Evolutionary conservation across 2,888 invertebrate species (phyloP).

Genomic region (Caenorhabditis japonica): DNA sequence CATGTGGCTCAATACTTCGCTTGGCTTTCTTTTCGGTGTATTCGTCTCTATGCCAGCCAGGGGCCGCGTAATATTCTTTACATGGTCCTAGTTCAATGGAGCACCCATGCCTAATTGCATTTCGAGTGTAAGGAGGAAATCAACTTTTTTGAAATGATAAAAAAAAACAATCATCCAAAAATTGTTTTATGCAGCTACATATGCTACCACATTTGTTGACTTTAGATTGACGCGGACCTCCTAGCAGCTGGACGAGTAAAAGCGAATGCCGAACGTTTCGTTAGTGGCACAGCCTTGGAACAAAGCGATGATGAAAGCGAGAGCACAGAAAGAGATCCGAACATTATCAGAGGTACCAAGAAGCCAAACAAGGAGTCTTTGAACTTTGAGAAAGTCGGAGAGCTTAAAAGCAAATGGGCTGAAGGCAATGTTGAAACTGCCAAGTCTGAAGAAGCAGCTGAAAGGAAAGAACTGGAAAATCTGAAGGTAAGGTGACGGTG

Average conservation of each 20-base stretch:
- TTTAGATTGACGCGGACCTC: slow-evolving; percentile 66
- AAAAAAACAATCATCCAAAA: too few species aligned
- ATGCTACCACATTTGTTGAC: too few species aligned
- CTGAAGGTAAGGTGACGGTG: slow-evolving; percentile 68
- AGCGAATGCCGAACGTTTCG: slow-evolving; percentile 69
- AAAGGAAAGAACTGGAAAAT: slow-evolving; percentile 74
- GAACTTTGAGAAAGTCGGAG: slow-evolving; percentile 71
- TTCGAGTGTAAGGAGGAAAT: too few species aligned
- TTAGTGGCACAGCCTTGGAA: slow-evolving; percentile 66
- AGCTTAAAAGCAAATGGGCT: slow-evolving; percentile 77
- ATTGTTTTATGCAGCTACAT: too few species aligned
- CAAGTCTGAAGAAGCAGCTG: slow-evolving; percentile 67
- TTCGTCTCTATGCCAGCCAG: too few species aligned
- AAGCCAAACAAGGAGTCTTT: slow-evolving; percentile 64
- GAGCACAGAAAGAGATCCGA: slow-evolving; percentile 65
- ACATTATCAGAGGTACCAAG: slow-evolving; percentile 61
- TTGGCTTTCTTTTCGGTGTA: too few species aligned
- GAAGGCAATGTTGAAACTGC: slow-evolving; percentile 76
- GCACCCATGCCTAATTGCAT: too few species aligned
- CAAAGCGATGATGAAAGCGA: slow-evolving; percentile 64
- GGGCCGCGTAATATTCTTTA: too few species aligned
- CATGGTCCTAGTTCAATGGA: too few species aligned
- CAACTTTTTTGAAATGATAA: too few species aligned
- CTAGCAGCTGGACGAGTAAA: slow-evolving; percentile 69
- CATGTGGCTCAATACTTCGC: too few species aligned